These are phyloP conservation scores for Gymnarchus niloticus DNA, from an alignment of 2,113 vertebrate species.

Conservation along the genomic window DNA sequence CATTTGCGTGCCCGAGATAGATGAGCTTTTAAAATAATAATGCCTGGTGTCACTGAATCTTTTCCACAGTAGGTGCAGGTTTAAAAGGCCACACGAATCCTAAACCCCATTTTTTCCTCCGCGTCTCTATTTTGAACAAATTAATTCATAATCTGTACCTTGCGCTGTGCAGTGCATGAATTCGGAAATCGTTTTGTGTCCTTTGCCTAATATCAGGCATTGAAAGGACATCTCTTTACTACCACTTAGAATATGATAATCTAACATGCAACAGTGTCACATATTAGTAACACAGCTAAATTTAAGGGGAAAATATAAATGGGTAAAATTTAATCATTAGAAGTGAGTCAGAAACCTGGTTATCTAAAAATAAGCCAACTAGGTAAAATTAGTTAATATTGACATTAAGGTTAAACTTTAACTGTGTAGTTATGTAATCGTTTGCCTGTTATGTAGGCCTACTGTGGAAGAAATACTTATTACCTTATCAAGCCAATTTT, in stretches of 20 bases:
- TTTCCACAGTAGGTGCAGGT: no score
- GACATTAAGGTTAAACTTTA: not conserved
- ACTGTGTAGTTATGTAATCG: slow-evolving; percentile 4
- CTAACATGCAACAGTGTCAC: not conserved
- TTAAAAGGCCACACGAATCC: no score
- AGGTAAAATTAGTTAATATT: slow-evolving; percentile 10
- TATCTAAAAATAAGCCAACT: not conserved
- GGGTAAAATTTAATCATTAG: not conserved
- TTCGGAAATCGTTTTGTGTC: not conserved
- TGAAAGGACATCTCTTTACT: not conserved
- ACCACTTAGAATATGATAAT: not conserved
- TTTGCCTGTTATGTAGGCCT: not conserved
- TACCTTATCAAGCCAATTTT: not conserved
- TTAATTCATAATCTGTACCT: not conserved
- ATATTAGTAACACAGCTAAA: not conserved
- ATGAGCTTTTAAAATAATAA: not conserved
- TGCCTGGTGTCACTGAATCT: no score
- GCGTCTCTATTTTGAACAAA: not conserved
- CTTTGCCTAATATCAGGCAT: not conserved
- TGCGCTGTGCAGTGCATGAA: not conserved
- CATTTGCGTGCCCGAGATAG: not conserved
- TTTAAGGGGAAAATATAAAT: not conserved
- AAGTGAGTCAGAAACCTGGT: not conserved
- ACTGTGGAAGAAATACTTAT: not conserved
- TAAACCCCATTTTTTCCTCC: no score